Percentiles rank a stretch among this genome's conserved stretches.
phyloP scores from a whole-genome alignment of 1,140 invertebrate genomes.

The Pseudachorutes palmiensis region DNA sequence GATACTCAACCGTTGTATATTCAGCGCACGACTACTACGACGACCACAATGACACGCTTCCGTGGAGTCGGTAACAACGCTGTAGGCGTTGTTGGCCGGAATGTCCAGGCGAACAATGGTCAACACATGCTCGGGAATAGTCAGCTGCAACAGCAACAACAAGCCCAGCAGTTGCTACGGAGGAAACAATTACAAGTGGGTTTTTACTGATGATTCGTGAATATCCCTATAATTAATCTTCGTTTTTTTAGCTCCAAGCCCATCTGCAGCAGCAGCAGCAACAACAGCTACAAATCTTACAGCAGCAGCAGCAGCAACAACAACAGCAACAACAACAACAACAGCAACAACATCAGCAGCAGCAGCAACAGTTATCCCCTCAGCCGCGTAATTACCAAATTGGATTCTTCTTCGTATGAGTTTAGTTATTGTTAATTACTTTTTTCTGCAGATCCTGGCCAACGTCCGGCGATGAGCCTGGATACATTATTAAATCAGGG shows the following conservation, averaged over 20 bases:
- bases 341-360: conserved; percentile 30
- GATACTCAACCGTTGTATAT: conserved; percentile 21
- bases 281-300: conserved; percentile 11
- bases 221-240: not conserved
- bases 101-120: conserved; percentile 36
- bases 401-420: too few relatives aligned
- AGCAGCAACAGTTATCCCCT: conserved; percentile 33
- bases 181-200: not conserved
- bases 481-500: conserved; percentile 20
- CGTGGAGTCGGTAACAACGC: conserved; percentile 19
- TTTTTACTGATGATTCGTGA: conserved; percentile 4
- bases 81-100: conserved; percentile 28
- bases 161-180: conserved; percentile 1
- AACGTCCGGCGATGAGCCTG: not conserved
- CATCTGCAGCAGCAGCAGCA: conserved; percentile 13
- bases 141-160: conserved; percentile 40
- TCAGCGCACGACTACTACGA: conserved; percentile 29
- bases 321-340: conserved; percentile 22
- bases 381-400: too few relatives aligned
- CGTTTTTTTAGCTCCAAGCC: conserved; percentile 4
- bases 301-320: conserved; percentile 17
- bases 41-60: conserved; percentile 40
- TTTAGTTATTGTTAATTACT: too few relatives aligned
- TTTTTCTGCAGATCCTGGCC: conserved; percentile 4
- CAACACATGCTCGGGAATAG: conserved; percentile 37